Conservation (phyloP, 2,888 invertebrate genomes). For the Lasioglossum zephyrum region DNA sequence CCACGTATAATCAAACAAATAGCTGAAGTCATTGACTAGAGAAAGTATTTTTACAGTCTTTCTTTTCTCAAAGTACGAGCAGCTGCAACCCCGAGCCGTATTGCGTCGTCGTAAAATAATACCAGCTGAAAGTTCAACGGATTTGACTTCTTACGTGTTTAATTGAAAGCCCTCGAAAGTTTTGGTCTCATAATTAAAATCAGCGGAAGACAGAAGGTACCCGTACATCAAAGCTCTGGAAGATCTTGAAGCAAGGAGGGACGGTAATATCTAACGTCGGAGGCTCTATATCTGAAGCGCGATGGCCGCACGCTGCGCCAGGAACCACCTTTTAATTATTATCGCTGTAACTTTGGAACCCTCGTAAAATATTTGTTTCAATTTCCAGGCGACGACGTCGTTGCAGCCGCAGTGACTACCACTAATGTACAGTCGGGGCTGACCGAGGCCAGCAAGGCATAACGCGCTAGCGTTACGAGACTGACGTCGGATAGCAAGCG, state of each 20-base stretch:
- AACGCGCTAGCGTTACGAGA: slow-evolving; percentile 55
- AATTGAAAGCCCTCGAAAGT: slow-evolving; percentile 58
- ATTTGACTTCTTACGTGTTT: slow-evolving; percentile 50
- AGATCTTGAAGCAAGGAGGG: slow-evolving; percentile 42
- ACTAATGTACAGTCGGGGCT: slow-evolving; percentile 43
- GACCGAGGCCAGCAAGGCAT: slow-evolving; percentile 63
- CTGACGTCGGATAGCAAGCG: slow-evolving; percentile 33
- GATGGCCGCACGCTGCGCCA: slow-evolving; percentile 50
- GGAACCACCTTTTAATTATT: slow-evolving; percentile 76
- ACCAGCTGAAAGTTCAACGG: slow-evolving; percentile 30
- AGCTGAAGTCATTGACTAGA: neutral
- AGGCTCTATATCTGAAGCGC: slow-evolving; percentile 60
- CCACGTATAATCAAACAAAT: neutral
- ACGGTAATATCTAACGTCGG: slow-evolving; percentile 62
- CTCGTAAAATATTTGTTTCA: slow-evolving; percentile 80
- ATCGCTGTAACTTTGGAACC: slow-evolving; percentile 70
- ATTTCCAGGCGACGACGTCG: slow-evolving; percentile 70
- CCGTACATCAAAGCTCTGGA: slow-evolving; percentile 65
- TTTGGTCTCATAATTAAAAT: slow-evolving; percentile 70
- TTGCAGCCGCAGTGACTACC: slow-evolving; percentile 46
- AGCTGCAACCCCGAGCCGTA: neutral
- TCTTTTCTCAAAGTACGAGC: neutral
- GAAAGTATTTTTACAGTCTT: neutral
- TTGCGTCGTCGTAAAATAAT: slow-evolving; percentile 30
- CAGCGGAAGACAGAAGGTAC: slow-evolving; percentile 51